Percentiles rank a stretch among this genome's conserved stretches.
Evolutionary conservation across 1,140 invertebrate genomes (phyloP).

Genomic region (Eulimnadia texana): DNA sequence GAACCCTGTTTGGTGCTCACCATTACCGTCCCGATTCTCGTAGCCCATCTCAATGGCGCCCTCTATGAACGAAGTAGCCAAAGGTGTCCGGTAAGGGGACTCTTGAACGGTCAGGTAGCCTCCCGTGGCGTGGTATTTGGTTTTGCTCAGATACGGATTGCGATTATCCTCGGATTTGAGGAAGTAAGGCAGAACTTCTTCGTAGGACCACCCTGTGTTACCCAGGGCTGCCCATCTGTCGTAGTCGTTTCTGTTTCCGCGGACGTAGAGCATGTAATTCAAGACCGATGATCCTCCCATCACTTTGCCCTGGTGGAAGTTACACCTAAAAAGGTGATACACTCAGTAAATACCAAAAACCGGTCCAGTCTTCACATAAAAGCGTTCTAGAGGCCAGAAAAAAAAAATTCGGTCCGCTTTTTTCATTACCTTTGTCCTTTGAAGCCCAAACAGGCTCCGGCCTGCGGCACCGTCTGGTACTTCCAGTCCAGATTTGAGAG

Average conservation of each 20-base stretch:
- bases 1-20: conserved; percentile 47
- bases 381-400: too few species aligned
- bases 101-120: conserved; percentile 70
- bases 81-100: conserved; percentile 47
- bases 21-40: conserved; percentile 60
- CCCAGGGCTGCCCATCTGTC: conserved; percentile 79
- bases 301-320: conserved; percentile 69
- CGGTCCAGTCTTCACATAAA: too few species aligned
- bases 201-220: conserved; percentile 76
- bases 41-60: conserved; percentile 77
- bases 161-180: conserved; percentile 69
- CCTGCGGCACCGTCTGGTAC: conserved; percentile 38
- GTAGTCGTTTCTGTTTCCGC: conserved; percentile 77
- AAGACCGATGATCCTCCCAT: conserved; percentile 73
- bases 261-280: conserved; percentile 81
- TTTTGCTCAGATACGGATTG: conserved; percentile 58
- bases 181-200: conserved; percentile 69
- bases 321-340: conserved; percentile 45
- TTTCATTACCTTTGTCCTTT: conserved; percentile 17
- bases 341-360: too few species aligned
- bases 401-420: too few species aligned
- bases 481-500: conserved; percentile 56
- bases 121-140: conserved; percentile 53
- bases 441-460: conserved; percentile 18
- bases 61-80: conserved; percentile 53